Percentiles rank a stretch among this genome's conserved stretches.
Conservation (phyloP, 1,140 invertebrate genomes). For the Aplysia californica region DNA sequence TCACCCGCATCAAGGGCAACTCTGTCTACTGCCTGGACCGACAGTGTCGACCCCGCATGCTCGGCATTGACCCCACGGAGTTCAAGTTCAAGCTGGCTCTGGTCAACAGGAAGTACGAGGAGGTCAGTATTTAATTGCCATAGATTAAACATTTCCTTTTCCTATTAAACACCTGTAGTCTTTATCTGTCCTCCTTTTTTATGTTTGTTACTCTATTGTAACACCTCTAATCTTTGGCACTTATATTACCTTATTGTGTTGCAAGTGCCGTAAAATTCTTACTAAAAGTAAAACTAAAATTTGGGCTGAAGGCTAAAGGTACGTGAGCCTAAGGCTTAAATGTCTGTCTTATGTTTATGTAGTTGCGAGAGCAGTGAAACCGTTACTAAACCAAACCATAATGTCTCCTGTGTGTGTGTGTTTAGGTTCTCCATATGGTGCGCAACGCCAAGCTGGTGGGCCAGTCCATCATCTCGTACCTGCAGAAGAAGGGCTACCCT, state of each 20-base stretch:
- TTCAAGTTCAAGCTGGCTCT: constrained; percentile 98
- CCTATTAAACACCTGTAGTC: no score
- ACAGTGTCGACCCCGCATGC: constrained; percentile 88
- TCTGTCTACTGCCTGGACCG: constrained; percentile 94
- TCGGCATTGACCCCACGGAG: constrained; percentile 97
- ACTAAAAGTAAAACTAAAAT: no score
- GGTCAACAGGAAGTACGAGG: constrained; percentile 97
- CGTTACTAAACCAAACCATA: not conserved
- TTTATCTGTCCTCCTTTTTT: no score
- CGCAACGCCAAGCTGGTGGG: constrained; percentile 95
- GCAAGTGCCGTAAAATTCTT: no score
- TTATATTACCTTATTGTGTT: no score
- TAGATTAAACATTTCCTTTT: no score
- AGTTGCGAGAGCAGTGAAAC: not conserved
- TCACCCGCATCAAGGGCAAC: constrained; percentile 92
- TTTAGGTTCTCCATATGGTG: constrained; percentile 93
- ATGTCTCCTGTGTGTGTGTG: not conserved
- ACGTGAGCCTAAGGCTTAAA: no score
- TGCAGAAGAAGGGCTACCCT: constrained; percentile 99
- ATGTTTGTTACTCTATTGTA: no score
- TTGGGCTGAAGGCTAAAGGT: no score
- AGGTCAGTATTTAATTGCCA: constrained; percentile 74
- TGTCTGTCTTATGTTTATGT: not conserved
- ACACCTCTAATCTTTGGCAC: no score
- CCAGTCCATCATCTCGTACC: constrained; percentile 98